A percentile compares a stretch with the other conserved stretches of the same genome.
phyloP scores from a whole-genome alignment of 2,888 invertebrate genomes.

The Nesidiocoris tenuis region DNA sequence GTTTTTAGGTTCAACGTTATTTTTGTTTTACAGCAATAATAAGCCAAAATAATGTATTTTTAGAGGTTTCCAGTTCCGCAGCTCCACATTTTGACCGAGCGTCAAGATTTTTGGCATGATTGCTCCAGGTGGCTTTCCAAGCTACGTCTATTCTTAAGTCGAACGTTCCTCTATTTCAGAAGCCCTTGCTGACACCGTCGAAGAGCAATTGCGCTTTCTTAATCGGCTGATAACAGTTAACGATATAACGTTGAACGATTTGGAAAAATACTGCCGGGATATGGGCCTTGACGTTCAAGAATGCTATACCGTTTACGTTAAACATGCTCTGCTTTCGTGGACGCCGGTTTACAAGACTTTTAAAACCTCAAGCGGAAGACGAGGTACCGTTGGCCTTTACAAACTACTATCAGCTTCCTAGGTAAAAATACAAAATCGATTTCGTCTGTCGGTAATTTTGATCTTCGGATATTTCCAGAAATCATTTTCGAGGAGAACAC shows the following conservation, averaged over 20 bases:
- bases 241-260: constrained; percentile 51
- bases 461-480: constrained; percentile 39
- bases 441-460: too few relatives aligned
- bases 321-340: constrained; percentile 56
- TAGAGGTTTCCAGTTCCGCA: too few relatives aligned
- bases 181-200: constrained; percentile 34
- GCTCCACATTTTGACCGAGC: too few relatives aligned
- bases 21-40: too few relatives aligned
- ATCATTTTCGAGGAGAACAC: constrained; percentile 43
- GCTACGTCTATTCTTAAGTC: too few relatives aligned
- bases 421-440: too few relatives aligned
- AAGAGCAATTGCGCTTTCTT: constrained; percentile 23
- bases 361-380: constrained; percentile 43
- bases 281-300: constrained; percentile 55
- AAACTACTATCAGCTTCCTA: not conserved
- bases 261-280: constrained; percentile 57
- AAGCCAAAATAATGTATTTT: too few relatives aligned
- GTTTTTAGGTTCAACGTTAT: too few relatives aligned
- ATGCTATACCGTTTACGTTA: constrained; percentile 55
- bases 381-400: constrained; percentile 25
- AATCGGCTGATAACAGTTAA: constrained; percentile 23
- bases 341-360: constrained; percentile 54
- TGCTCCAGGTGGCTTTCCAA: too few relatives aligned
- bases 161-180: constrained; percentile 1
- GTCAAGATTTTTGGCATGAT: too few relatives aligned